Evolutionary conservation across 2,888 invertebrate genomes (phyloP).

Genomic region (Philhelius pedissequus): DNA sequence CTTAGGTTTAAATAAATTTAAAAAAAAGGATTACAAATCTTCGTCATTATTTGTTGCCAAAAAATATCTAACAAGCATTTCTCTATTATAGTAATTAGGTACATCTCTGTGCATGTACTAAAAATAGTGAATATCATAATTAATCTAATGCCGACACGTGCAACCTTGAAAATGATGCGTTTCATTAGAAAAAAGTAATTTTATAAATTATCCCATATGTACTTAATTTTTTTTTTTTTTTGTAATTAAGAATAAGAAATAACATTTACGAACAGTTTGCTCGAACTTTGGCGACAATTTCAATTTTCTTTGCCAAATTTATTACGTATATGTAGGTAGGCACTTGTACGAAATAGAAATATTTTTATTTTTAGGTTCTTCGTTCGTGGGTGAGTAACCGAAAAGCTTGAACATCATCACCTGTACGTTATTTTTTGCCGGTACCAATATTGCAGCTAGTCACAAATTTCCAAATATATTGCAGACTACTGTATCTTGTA

Average conservation of each 20-base stretch:
- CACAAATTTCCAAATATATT: not conserved
- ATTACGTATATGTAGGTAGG: not conserved
- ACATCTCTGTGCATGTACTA: too few species aligned
- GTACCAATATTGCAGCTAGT: not conserved
- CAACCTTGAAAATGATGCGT: constrained; percentile 13
- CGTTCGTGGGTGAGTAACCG: not conserved
- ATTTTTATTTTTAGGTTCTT: not conserved
- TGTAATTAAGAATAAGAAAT: not conserved
- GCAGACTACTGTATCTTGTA: not conserved
- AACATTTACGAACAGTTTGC: not conserved
- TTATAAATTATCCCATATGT: not conserved
- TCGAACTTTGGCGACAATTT: constrained; percentile 1
- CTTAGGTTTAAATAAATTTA: too few species aligned
- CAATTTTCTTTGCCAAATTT: not conserved
- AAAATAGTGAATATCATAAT: not conserved
- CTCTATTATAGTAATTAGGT: not conserved
- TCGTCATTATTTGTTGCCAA: not conserved
- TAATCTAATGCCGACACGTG: not conserved
- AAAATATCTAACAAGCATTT: not conserved
- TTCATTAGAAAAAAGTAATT: constrained; percentile 21
- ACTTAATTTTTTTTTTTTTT: too few species aligned
- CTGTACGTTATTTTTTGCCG: not conserved
- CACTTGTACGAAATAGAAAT: not conserved
- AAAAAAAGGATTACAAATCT: too few species aligned
- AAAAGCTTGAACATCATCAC: not conserved